Percentiles rank a stretch among this genome's conserved stretches.
Evolutionary conservation across 1,140 invertebrate genomes (phyloP).

Genomic region (Gonatopus flavifemur): DNA sequence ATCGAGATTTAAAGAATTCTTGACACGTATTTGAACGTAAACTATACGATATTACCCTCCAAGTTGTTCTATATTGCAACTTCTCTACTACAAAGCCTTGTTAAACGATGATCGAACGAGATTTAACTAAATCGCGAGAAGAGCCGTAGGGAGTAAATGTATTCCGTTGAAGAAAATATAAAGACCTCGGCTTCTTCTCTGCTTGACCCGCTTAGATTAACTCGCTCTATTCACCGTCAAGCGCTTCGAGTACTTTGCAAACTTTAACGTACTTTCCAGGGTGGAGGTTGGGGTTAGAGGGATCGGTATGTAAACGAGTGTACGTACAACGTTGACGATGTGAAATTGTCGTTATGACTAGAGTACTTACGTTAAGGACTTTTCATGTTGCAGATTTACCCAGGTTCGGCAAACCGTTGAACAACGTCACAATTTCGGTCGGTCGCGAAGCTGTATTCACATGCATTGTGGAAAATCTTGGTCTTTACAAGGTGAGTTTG

Average conservation of each 20-base stretch:
- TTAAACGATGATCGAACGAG: conserved; percentile 8
- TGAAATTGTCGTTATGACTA: background rate
- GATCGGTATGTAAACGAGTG: background rate
- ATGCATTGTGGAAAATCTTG: conserved; percentile 77
- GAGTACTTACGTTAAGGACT: conserved; percentile 28
- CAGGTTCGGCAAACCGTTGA: conserved; percentile 76
- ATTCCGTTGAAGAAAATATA: conserved; percentile 28
- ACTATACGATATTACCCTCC: too few species aligned
- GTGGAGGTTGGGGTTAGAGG: too few species aligned
- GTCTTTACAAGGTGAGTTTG: conserved; percentile 73
- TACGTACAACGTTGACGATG: background rate
- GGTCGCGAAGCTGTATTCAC: conserved; percentile 77
- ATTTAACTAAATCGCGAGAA: conserved; percentile 9
- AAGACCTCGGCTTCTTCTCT: conserved; percentile 36
- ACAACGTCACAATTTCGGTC: conserved; percentile 76
- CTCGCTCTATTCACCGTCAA: conserved; percentile 29
- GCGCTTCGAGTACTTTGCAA: conserved; percentile 30
- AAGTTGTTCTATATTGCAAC: too few species aligned
- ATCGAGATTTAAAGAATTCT: too few species aligned
- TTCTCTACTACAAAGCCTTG: background rate
- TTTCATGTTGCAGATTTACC: conserved; percentile 63
- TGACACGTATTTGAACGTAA: too few species aligned
- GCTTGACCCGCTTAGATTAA: conserved; percentile 41
- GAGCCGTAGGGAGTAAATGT: conserved; percentile 12
- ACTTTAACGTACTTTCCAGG: conserved; percentile 22